Percentiles rank a stretch among this genome's conserved stretches.
Conservation (phyloP, 2,888 invertebrate species). For the Cremastinae sp. region DNA sequence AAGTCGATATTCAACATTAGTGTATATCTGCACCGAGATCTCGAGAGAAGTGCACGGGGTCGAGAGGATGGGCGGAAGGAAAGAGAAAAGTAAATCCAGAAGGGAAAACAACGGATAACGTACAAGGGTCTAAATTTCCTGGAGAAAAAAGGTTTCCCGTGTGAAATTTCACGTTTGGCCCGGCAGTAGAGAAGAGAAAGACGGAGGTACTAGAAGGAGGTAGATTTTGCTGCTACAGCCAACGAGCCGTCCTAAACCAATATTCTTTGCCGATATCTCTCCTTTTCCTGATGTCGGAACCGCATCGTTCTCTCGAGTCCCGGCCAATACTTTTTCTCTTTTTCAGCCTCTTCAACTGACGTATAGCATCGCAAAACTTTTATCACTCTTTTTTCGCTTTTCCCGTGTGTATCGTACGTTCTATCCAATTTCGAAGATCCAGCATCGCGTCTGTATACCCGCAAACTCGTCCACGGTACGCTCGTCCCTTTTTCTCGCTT, state of each 20-base stretch:
- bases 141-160: slow-evolving; percentile 54
- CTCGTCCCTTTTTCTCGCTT: slow-evolving; percentile 37
- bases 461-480: slow-evolving; percentile 38
- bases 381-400: slow-evolving; percentile 34
- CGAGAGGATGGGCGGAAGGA: neutral
- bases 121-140: slow-evolving; percentile 55
- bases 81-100: neutral
- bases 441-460: slow-evolving; percentile 43
- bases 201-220: neutral
- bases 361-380: slow-evolving; percentile 37
- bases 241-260: slow-evolving; percentile 66
- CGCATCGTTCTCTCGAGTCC: slow-evolving; percentile 42
- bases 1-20: neutral
- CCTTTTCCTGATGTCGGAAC: slow-evolving; percentile 25
- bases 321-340: slow-evolving; percentile 29
- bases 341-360: slow-evolving; percentile 20
- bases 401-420: slow-evolving; percentile 31
- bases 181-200: slow-evolving; percentile 41
- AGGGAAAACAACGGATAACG: slow-evolving; percentile 44
- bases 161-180: slow-evolving; percentile 60
- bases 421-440: slow-evolving; percentile 57
- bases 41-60: slow-evolving; percentile 9
- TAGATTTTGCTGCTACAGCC: slow-evolving; percentile 57
- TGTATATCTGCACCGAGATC: slow-evolving; percentile 42
- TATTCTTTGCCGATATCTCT: slow-evolving; percentile 62